Percentiles rank a stretch among this genome's conserved stretches.
phyloP scores from a whole-genome alignment of 2,888 invertebrate genomes.

The Unio pictorum region DNA sequence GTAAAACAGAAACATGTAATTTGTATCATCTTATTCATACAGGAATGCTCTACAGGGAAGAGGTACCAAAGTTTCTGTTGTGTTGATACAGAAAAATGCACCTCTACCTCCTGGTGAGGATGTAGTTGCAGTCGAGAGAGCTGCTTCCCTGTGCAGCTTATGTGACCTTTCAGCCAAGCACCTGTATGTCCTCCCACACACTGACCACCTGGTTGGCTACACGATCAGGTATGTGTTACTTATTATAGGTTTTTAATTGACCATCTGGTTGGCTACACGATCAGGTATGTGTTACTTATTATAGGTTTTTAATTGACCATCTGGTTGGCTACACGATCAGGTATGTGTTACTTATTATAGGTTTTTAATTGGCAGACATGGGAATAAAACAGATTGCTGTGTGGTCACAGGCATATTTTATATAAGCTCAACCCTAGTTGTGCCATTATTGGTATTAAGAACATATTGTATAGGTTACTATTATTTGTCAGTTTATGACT shows the following conservation, averaged over 20 bases:
- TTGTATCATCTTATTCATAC: slow-evolving; percentile 6
- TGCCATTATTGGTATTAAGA: too few relatives aligned
- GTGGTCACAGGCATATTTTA: too few relatives aligned
- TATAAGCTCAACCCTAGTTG: too few relatives aligned
- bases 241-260: slow-evolving; percentile 73
- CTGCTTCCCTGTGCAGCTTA: slow-evolving; percentile 89
- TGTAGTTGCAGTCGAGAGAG: slow-evolving; percentile 89
- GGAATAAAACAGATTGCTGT: too few relatives aligned
- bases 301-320: slow-evolving; percentile 77
- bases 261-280: slow-evolving; percentile 82
- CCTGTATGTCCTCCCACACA: slow-evolving; percentile 89
- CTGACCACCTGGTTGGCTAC: slow-evolving; percentile 86
- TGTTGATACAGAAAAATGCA: slow-evolving; percentile 87
- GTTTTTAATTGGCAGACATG: neutral
- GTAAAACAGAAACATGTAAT: neutral
- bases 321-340: slow-evolving; percentile 80
- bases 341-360: slow-evolving; percentile 62
- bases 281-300: slow-evolving; percentile 72
- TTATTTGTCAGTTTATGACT: too few relatives aligned
- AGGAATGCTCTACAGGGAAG: slow-evolving; percentile 70
- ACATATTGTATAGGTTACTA: too few relatives aligned
- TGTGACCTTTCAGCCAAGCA: slow-evolving; percentile 94
- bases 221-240: slow-evolving; percentile 74
- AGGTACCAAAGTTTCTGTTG: slow-evolving; percentile 82
- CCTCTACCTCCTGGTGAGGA: slow-evolving; percentile 76